Conservation (phyloP, 2,113 vertebrate genomes). For the Leucosticte australis region DNA sequence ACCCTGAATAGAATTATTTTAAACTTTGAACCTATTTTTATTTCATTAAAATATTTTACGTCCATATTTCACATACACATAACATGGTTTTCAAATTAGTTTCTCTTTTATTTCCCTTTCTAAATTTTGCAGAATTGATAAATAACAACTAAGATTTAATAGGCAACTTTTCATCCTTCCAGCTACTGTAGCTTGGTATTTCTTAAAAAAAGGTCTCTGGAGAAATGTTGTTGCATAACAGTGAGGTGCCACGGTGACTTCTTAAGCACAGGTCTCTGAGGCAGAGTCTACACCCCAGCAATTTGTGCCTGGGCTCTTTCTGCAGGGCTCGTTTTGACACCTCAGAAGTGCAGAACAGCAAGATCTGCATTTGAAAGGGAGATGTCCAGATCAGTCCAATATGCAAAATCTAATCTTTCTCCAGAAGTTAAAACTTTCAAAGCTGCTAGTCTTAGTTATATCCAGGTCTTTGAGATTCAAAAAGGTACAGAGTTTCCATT, state of each 20-base stretch:
- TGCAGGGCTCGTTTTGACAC: not conserved
- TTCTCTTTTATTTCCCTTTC: not conserved
- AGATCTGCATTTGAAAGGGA: not conserved
- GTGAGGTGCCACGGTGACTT: not conserved
- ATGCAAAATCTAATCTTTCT: not conserved
- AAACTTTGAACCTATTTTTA: not conserved
- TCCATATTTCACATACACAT: not conserved
- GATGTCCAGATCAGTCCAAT: not conserved
- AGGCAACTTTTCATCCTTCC: not conserved
- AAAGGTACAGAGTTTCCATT: not conserved
- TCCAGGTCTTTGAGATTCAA: not conserved
- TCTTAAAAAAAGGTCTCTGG: not conserved
- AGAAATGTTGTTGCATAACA: not conserved
- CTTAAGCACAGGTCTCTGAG: not conserved
- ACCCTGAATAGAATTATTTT: not conserved
- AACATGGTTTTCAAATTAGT: not conserved
- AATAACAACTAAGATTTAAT: not conserved
- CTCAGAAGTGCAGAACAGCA: not conserved
- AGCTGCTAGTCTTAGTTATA: not conserved
- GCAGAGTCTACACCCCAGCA: not conserved
- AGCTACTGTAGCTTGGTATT: not conserved
- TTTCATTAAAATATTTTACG: not conserved
- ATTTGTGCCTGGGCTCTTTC: not conserved
- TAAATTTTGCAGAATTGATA: not conserved
- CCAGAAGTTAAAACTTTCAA: not conserved